Percentiles rank a stretch among this genome's conserved stretches.
Evolutionary conservation across 23 tunicate species (phyloP).

Genomic region (Oikopleura vanhoeffeni): DNA sequence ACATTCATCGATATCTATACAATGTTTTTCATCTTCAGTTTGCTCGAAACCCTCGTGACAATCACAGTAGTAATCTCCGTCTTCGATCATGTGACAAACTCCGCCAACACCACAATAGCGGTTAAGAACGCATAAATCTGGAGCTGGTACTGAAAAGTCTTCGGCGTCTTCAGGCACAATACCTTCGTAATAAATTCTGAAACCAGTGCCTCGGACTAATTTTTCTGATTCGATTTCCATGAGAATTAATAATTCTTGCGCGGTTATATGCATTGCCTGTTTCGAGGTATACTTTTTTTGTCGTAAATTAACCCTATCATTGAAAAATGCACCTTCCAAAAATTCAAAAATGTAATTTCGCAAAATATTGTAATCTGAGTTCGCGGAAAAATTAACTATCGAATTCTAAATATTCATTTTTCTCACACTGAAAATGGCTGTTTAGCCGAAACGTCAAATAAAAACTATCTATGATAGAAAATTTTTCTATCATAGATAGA

Average conservation of each 20-base stretch:
- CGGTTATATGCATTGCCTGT: not conserved
- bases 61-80: not conserved
- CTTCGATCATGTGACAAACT: not conserved
- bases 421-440: too few species aligned
- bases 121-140: not conserved
- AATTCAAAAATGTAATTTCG: too few species aligned
- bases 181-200: not conserved
- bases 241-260: not conserved
- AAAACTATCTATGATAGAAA: too few species aligned
- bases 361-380: too few species aligned
- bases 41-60: not conserved
- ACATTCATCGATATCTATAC: constrained; percentile 8
- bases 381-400: too few species aligned
- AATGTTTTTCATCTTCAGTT: not conserved
- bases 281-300: too few species aligned
- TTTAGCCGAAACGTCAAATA: too few species aligned
- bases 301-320: too few species aligned
- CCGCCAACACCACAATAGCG: not conserved
- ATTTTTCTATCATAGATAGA: too few species aligned
- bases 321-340: too few species aligned
- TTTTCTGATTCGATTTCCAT: not conserved
- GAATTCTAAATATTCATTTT: too few species aligned
- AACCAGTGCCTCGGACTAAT: not conserved
- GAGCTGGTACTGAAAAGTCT: not conserved
- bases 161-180: not conserved